Percentiles rank a stretch among this genome's conserved stretches.
These are phyloP conservation scores for Ascidia mentula DNA, from an alignment of 23 tunicate species.

Conservation along the genomic window DNA sequence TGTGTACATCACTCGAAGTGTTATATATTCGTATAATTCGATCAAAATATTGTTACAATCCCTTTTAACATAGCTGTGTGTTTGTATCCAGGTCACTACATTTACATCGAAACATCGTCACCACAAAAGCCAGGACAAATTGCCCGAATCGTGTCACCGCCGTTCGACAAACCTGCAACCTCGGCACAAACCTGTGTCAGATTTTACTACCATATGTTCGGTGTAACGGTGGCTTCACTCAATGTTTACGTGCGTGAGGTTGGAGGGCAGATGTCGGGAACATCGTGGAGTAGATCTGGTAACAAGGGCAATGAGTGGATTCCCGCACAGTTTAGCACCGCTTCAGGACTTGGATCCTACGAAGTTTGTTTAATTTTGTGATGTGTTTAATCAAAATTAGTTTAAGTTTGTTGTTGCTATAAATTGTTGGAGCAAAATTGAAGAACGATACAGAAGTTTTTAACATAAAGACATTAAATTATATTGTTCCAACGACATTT, in stretches of 20 bases:
- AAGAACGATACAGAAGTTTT: too few relatives aligned
- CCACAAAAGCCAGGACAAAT: conserved; percentile 18
- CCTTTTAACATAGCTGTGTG: too few relatives aligned
- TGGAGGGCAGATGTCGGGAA: conserved; percentile 2
- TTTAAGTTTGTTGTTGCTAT: too few relatives aligned
- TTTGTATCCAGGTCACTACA: conserved; percentile 39
- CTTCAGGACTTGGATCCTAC: background rate
- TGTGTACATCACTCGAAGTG: too few relatives aligned
- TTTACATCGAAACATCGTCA: conserved; percentile 31
- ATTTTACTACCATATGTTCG: conserved; percentile 59
- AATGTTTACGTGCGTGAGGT: conserved; percentile 25
- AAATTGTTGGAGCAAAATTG: too few relatives aligned
- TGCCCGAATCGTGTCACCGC: conserved; percentile 46
- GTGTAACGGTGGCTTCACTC: conserved; percentile 32
- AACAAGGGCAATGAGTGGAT: conserved; percentile 64
- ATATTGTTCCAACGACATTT: too few relatives aligned
- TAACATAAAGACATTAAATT: too few relatives aligned
- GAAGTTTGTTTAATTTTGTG: too few relatives aligned
- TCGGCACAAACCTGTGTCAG: conserved; percentile 32
- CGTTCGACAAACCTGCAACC: conserved; percentile 20
- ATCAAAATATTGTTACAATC: too few relatives aligned
- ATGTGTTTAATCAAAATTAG: too few relatives aligned
- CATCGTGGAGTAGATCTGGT: conserved; percentile 26
- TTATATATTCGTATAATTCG: too few relatives aligned
- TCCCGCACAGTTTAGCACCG: conserved; percentile 33